A percentile compares a stretch with the other conserved stretches of the same genome.
Conservation (phyloP, 1,140 invertebrate genomes). For the Diorhabda elongata region DNA sequence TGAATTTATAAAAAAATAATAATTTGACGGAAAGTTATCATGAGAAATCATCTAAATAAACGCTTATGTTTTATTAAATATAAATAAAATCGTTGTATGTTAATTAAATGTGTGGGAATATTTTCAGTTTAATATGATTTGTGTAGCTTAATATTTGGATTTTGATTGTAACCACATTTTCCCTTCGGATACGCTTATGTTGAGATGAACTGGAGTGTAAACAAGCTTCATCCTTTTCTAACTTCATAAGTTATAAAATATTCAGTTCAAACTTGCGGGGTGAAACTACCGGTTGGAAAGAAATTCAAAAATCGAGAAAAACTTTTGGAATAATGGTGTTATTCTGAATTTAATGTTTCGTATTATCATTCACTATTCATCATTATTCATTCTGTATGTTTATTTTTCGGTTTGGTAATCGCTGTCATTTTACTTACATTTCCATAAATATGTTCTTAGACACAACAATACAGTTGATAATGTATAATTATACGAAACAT, state of each 20-base stretch:
- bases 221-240: constrained; percentile 19
- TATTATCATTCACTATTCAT: constrained; percentile 15
- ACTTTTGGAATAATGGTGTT: constrained; percentile 32
- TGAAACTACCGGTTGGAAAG: constrained; percentile 14
- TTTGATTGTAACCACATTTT: neutral
- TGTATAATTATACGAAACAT: no score
- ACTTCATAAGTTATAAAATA: constrained; percentile 32
- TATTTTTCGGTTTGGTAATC: neutral
- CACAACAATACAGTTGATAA: no score
- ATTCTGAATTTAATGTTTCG: constrained; percentile 29
- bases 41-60: no score
- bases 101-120: no score
- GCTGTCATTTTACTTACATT: neutral
- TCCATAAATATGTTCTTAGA: no score
- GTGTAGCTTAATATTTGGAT: neutral
- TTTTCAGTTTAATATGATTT: no score
- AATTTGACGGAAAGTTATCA: no score
- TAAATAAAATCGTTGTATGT: no score
- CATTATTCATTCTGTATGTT: neutral
- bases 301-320: constrained; percentile 27
- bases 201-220: constrained; percentile 20
- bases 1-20: no score
- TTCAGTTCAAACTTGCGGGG: constrained; percentile 31
- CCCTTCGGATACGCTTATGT: constrained; percentile 11
- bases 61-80: no score